Evolutionary conservation across 2,888 invertebrate species (phyloP), one percentile per base, ranked within the genome.

Genomic region (Melangyna quadrimaculata): DNA sequence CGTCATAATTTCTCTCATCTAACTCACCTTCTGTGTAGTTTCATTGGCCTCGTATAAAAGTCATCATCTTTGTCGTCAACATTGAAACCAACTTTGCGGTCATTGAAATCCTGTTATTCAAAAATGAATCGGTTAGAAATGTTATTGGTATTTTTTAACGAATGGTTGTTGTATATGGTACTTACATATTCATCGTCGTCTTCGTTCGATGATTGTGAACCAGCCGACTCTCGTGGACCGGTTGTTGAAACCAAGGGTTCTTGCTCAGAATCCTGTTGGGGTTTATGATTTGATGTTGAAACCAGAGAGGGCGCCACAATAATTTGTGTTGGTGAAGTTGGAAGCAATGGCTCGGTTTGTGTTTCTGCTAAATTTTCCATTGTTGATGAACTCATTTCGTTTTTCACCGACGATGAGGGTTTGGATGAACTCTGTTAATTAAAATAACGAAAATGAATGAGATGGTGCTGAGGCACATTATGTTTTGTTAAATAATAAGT

Each of bases 181-280:
- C 93, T 93, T 92, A 95, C 95, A 93, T 94, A 94, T 87, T 95
- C 92, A 88, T 94, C 94, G 87, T 95, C 95, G 59, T 95, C 94
- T 32, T 94, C 94, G 81, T 95, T 95, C 19, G 83, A 79, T 32
- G 88, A 88, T 14, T 73, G 80, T 79, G 84, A 59, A 48, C 57
- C 71, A 71, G 84, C 37, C 72, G 67, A 51, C n/a, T 88, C 74
- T 87, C 59, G 77, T 86, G 35, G 89, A 88, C 72, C 70, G 45
- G 72, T 77, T 61, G 74, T 77, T 70, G 79, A 88, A 86, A 78
- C 43, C 63, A 78, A 55, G 37, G 86, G 81, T 86, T 87, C 80
- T 72, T 87, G 87, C 43, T 87, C 83, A 32, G 55, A 63, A 22
- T 72, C 57, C 29, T 51, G 65, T 90, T 82, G 81, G 74, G 78